These are phyloP conservation scores for Orchesella cincta DNA, from an alignment of 1,140 invertebrate species.

Conservation along the genomic window DNA sequence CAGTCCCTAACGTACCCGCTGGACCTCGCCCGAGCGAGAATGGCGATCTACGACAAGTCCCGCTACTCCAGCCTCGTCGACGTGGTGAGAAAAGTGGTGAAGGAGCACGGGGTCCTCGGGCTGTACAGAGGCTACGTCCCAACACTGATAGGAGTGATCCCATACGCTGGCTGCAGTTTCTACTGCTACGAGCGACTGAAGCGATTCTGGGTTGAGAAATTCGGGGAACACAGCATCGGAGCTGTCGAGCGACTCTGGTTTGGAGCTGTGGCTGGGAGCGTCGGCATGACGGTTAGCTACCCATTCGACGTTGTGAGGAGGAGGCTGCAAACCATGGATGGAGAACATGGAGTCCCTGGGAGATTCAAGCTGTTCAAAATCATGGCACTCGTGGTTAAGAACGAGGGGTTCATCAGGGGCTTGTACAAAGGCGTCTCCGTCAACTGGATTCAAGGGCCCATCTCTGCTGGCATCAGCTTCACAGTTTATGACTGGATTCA, in stretches of 20 bases:
- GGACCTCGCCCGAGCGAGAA: slow-evolving; percentile 92
- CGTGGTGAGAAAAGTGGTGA: background rate
- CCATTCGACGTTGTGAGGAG: slow-evolving; percentile 69
- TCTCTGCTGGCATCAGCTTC: slow-evolving; percentile 97
- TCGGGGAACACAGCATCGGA: background rate
- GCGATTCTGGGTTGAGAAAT: slow-evolving; percentile 72
- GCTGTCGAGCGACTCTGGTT: slow-evolving; percentile 67
- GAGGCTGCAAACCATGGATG: slow-evolving; percentile 41
- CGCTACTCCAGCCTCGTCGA: background rate
- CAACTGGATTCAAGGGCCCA: slow-evolving; percentile 99
- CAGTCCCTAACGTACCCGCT: slow-evolving; percentile 92
- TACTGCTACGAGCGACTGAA: slow-evolving; percentile 96
- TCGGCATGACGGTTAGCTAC: slow-evolving; percentile 90
- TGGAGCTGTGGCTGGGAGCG: slow-evolving; percentile 87
- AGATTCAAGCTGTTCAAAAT: background rate
- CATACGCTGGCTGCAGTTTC: slow-evolving; percentile 96
- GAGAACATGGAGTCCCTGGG: background rate
- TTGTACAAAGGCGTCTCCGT: slow-evolving; percentile 98
- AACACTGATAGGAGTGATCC: slow-evolving; percentile 64
- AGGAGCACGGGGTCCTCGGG: background rate
- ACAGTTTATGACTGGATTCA: slow-evolving; percentile 87
- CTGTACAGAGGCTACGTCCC: background rate
- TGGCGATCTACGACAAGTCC: slow-evolving; percentile 80
- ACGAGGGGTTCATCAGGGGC: slow-evolving; percentile 68
- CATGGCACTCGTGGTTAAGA: slow-evolving; percentile 63